Base-by-base conservation (phyloP, 1,140 invertebrate species). In the Temnothorax nylanderi region DNA sequence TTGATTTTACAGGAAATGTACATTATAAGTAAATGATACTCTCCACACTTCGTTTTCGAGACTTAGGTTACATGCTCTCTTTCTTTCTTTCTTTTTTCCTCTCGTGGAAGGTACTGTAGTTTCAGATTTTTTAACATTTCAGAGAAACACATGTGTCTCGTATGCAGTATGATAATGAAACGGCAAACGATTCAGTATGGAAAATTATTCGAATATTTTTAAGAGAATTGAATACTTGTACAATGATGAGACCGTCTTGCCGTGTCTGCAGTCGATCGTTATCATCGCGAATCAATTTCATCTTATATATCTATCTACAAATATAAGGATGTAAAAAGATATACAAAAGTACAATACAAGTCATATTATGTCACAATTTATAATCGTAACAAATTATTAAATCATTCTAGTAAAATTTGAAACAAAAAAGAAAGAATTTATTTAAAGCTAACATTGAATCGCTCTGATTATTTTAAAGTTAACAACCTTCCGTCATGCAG, bases 1-100 rank as follows among this genome's bases (percentile, higher is more conserved):
- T 89, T 87, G 87, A 94, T 92, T 94, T 94, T 94, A 94, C 93
- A 94, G 90, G 92, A 92, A 94, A 94, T 94, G 89, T 94, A 94
- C 93, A 93, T 91, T 93, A 74, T 74, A 90, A 87, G 81, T 87
- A 85, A 91, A 93, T 90, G 71, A 91, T 88, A 86, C 82, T 90
- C 34, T 69, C 90, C 87, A 81, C 87, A 78, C 76, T 76, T 87
- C 84, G 75, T 58, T 44, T 85, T 86, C 80, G 67, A 56, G 58
- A 84, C 64, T 87, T 89, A 62, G 44, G 26, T 89, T 86, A 67
- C 58, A 86, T 67, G 62, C 74, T 75, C 41, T 87, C 80, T 51
- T 49, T 34, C 34, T 51, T 49, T 34, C 34, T 64, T 62, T 69
- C 26, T 44, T 78, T 34, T 77, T 75, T 82, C 65, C 16, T 64